Evolutionary conservation across 2,888 invertebrate genomes (phyloP).

Genomic region (Torymus auratus): DNA sequence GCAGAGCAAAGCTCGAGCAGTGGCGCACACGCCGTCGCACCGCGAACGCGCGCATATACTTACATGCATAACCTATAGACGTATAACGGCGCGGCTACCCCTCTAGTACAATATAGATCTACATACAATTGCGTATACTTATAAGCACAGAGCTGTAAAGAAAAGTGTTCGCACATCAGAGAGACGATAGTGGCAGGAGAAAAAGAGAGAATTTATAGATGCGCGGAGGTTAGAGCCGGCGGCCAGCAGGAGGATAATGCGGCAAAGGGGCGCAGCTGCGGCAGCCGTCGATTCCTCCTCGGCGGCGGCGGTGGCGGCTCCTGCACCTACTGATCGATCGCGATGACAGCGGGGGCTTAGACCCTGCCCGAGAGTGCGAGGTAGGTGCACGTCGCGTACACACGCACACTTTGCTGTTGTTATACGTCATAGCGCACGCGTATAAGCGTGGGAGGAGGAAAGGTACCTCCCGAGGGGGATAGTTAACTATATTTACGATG

Average conservation of each 20-base stretch:
- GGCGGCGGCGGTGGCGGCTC: not conserved
- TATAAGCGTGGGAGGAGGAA: not conserved
- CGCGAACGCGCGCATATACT: not conserved
- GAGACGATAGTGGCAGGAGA: too few species aligned
- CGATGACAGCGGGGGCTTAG: conserved; percentile 37
- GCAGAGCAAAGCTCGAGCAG: not conserved
- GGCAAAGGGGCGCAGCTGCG: not conserved
- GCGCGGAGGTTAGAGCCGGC: not conserved
- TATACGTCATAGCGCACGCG: too few species aligned
- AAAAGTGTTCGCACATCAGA: too few species aligned
- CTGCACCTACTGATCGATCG: conserved; percentile 20
- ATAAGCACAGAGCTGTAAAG: too few species aligned
- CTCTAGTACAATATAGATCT: too few species aligned
- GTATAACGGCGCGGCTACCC: too few species aligned
- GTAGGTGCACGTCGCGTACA: not conserved
- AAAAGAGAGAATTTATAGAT: not conserved
- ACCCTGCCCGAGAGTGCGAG: conserved; percentile 14
- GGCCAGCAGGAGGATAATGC: not conserved
- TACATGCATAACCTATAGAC: too few species aligned
- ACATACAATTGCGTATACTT: too few species aligned
- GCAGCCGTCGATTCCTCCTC: not conserved
- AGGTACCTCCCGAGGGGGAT: too few species aligned
- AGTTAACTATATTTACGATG: too few species aligned
- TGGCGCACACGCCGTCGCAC: not conserved
- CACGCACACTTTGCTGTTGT: too few species aligned